These are phyloP conservation scores for Trinectes maculatus DNA, from an alignment of 2,113 vertebrate species.

Conservation along the genomic window DNA sequence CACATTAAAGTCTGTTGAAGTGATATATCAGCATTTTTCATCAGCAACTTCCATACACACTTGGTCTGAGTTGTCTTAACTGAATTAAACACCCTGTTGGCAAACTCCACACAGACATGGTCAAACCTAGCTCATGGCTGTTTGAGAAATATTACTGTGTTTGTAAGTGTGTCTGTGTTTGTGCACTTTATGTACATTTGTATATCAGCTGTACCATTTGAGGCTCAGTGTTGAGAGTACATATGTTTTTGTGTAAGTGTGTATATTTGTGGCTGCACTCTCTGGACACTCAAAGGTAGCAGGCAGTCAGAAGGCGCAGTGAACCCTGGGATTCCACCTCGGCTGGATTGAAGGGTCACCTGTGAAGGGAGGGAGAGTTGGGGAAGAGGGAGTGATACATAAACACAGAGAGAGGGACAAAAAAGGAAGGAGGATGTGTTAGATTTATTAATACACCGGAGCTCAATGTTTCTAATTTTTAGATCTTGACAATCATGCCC, in stretches of 20 bases:
- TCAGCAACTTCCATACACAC: slow-evolving; percentile 53
- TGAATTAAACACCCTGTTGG: slow-evolving; percentile 69
- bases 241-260: slow-evolving; percentile 33
- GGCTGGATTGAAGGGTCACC: slow-evolving; percentile 74
- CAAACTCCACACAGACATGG: slow-evolving; percentile 62
- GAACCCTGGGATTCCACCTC: slow-evolving; percentile 74
- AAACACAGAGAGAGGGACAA: slow-evolving; percentile 57
- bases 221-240: slow-evolving; percentile 49
- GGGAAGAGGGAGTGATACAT: slow-evolving; percentile 40
- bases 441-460: slow-evolving; percentile 46
- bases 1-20: slow-evolving; percentile 69
- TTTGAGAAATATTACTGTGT: slow-evolving; percentile 56
- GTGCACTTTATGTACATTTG: slow-evolving; percentile 78
- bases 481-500: slow-evolving; percentile 59
- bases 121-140: slow-evolving; percentile 59
- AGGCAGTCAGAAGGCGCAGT: slow-evolving; percentile 75
- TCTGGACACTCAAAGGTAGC: slow-evolving; percentile 69
- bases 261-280: slow-evolving; percentile 64
- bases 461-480: slow-evolving; percentile 37
- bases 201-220: slow-evolving; percentile 60
- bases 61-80: slow-evolving; percentile 55
- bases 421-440: slow-evolving; percentile 55
- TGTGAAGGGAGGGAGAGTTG: slow-evolving; percentile 54
- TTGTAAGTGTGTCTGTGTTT: slow-evolving; percentile 45
- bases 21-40: slow-evolving; percentile 72